Percentiles rank a stretch among this genome's conserved stretches.
Evolutionary conservation across 53 echinoderm and acorn worm genomes (phyloP).

Genomic region (Holothuria scabra): DNA sequence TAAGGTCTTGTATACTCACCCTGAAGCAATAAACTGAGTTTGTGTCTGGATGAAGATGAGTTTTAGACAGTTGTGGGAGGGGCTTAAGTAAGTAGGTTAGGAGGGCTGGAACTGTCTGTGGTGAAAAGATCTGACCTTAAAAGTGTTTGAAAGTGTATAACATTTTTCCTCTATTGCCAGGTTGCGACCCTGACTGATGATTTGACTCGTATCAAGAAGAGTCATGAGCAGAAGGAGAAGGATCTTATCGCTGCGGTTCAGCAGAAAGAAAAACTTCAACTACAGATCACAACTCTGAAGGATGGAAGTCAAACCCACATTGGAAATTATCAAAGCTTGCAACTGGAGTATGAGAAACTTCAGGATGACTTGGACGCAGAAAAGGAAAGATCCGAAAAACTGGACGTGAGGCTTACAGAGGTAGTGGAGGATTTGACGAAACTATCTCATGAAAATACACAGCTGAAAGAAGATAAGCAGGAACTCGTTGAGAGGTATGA

Average conservation of each 20-base stretch:
- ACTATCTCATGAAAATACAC: slow-evolving; percentile 71
- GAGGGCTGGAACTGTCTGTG: too few relatives aligned
- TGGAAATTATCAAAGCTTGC: slow-evolving; percentile 73
- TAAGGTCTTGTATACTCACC: too few relatives aligned
- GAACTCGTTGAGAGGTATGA: slow-evolving; percentile 73
- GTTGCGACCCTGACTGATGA: background rate
- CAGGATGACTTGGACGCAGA: slow-evolving; percentile 87
- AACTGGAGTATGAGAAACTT: slow-evolving; percentile 92
- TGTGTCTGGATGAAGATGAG: too few relatives aligned
- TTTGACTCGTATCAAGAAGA: background rate
- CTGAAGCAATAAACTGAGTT: too few relatives aligned
- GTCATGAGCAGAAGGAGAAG: background rate
- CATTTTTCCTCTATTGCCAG: background rate
- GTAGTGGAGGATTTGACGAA: slow-evolving; percentile 52
- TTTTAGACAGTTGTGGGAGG: too few relatives aligned
- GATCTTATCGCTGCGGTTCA: slow-evolving; percentile 25
- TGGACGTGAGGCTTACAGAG: slow-evolving; percentile 11
- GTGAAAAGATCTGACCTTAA: too few relatives aligned
- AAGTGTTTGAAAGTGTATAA: background rate
- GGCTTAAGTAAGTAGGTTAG: too few relatives aligned
- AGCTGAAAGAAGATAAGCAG: slow-evolving; percentile 78
- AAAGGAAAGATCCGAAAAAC: slow-evolving; percentile 62
- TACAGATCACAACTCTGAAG: slow-evolving; percentile 71
- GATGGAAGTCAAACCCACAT: slow-evolving; percentile 28
- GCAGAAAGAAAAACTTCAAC: slow-evolving; percentile 73